A percentile compares a stretch with the other conserved stretches of the same genome.
These are phyloP conservation scores for Hemiscyllium ocellatum DNA, from an alignment of 2,113 vertebrate species.

Conservation along the genomic window DNA sequence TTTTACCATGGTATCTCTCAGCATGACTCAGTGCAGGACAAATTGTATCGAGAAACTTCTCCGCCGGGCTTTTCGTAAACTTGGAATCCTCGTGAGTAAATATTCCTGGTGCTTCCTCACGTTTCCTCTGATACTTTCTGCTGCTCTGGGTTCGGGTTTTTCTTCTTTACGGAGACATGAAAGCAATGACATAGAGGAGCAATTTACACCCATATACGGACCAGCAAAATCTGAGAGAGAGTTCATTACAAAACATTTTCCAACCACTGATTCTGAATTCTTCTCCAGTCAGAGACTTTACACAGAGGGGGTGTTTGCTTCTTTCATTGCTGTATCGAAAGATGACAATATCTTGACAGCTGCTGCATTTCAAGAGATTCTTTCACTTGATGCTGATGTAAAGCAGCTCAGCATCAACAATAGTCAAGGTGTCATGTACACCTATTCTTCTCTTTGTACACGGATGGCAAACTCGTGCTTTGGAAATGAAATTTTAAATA, in stretches of 20 bases:
- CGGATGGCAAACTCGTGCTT: constrained; percentile 43
- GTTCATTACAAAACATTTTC: constrained; percentile 57
- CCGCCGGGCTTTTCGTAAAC: constrained; percentile 46
- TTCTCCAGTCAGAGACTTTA: constrained; percentile 53
- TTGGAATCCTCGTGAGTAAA: constrained; percentile 55
- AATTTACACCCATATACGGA: constrained; percentile 65
- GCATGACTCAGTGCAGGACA: constrained; percentile 49
- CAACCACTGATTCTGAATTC: constrained; percentile 52
- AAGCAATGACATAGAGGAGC: constrained; percentile 58
- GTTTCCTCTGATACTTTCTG: constrained; percentile 53
- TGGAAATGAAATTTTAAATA: constrained; percentile 47
- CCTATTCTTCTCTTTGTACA: constrained; percentile 50
- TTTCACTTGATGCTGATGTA: constrained; percentile 46
- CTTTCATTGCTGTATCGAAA: constrained; percentile 52
- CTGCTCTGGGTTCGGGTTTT: constrained; percentile 60
- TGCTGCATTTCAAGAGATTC: constrained; percentile 49
- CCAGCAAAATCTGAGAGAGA: constrained; percentile 63
- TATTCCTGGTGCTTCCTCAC: constrained; percentile 65
- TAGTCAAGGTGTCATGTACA: constrained; percentile 41
- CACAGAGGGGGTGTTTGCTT: constrained; percentile 53
- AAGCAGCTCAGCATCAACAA: too few relatives aligned
- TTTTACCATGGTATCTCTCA: too few relatives aligned
- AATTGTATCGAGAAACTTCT: constrained; percentile 62
- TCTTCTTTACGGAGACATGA: constrained; percentile 46
- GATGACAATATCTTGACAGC: constrained; percentile 45